phyloP scores from a whole-genome alignment of 2,888 invertebrate genomes.

The Ectemnius lituratus region DNA sequence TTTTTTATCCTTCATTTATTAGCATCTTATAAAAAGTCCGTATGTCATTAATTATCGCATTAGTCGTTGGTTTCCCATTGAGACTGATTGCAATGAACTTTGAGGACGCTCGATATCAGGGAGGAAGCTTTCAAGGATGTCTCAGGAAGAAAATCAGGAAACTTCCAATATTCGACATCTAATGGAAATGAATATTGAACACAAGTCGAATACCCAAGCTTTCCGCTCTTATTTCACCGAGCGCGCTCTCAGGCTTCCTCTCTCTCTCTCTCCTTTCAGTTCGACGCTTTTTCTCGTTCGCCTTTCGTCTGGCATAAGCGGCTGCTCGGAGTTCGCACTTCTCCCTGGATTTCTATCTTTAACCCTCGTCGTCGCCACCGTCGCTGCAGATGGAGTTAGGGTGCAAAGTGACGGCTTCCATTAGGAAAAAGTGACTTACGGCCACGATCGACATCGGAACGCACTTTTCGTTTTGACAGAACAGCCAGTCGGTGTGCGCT shows the following conservation, averaged over 20 bases:
- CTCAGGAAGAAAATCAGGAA: conserved; percentile 74
- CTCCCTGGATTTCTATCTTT: conserved; percentile 26
- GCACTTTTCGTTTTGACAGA: conserved; percentile 58
- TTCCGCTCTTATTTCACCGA: conserved; percentile 36
- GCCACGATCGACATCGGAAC: conserved; percentile 68
- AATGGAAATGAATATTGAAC: conserved; percentile 76
- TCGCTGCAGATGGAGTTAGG: conserved; percentile 47
- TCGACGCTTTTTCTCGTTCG: conserved; percentile 18
- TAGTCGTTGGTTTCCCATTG: background rate
- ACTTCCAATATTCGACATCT: conserved; percentile 72
- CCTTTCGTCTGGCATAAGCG: conserved; percentile 1
- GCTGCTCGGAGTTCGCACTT: conserved; percentile 39
- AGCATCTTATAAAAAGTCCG: no score
- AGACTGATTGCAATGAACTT: no score
- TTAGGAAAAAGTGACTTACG: conserved; percentile 73
- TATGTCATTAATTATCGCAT: no score
- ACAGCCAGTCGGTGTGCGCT: conserved; percentile 24
- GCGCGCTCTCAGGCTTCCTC: conserved; percentile 15
- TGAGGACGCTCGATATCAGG: no score
- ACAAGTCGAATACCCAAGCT: conserved; percentile 70
- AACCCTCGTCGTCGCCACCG: conserved; percentile 18
- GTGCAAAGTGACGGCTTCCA: conserved; percentile 67
- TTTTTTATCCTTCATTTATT: no score
- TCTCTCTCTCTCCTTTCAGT: conserved; percentile 13
- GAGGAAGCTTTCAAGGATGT: no score